Base-by-base conservation (phyloP, 1,140 invertebrate genomes). In the Ostrea denselamellosa region DNA sequence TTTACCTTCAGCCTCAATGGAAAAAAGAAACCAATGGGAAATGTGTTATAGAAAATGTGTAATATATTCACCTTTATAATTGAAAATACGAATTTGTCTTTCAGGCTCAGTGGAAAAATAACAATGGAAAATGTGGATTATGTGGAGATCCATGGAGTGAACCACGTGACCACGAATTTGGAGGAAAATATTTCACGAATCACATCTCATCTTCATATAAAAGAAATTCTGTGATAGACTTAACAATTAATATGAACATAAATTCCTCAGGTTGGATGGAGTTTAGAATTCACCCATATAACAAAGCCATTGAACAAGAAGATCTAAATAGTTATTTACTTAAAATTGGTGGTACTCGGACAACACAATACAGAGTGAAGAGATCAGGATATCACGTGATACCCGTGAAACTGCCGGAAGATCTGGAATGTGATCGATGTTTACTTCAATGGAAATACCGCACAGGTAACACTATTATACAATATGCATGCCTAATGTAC, bases 391-490 rank as follows among this genome's bases (percentile, higher is more conserved):
- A 89, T 14, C 86, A 87, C 22, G 85, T 87, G 44, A 62, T 91
- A n/a, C 89, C 88, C n/a, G 65, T 91, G 10, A 56, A 91, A 51
- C 94, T 99, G 68, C 98, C 98, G 0, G 95, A 96, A 0, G 97
- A 97, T 90, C 92, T 98, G 0, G 98, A 97, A 0, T 98, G 98
- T 91, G 96, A 97, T 0, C 97, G 98, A 89, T 98, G 98, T 92
- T 96, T 98, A 0, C 93, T 98, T 3, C 97, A 98, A 92, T 98
- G 98, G 97, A 97, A 96, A 86, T 98, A 98, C 93, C 97, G 97
- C 88, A 98, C 97, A 89, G 98, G 97, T 97, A 93, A 91, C 89
- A 85, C 17, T 53, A n/a, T 25, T 65, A 83, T 22, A 0, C 34
- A 51, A 19, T 22, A 58, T n/a, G 22, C 22, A 9, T 83, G 52